These are phyloP conservation scores for Anthonomus grandis DNA, from an alignment of 1,140 invertebrate genomes.

Conservation along the genomic window DNA sequence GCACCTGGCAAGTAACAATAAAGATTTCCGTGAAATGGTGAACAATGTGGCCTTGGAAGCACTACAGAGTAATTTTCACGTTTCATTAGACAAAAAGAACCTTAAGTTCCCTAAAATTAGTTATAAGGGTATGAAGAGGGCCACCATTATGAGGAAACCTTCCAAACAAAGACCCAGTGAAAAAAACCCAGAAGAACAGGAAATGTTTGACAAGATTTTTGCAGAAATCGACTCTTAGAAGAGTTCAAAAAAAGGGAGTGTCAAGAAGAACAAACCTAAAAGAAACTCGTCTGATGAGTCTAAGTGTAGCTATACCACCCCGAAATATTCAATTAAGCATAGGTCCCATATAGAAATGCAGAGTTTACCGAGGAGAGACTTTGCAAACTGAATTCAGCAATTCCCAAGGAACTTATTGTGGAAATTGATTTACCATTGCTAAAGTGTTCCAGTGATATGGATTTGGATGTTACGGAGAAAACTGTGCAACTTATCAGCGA, in stretches of 20 bases:
- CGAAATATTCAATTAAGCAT: slow-evolving; percentile 80
- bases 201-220: slow-evolving; percentile 37
- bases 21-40: slow-evolving; percentile 71
- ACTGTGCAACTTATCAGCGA: slow-evolving; percentile 67
- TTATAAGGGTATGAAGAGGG: slow-evolving; percentile 72
- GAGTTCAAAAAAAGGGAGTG: slow-evolving; percentile 4
- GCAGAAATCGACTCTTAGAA: slow-evolving; percentile 25
- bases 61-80: slow-evolving; percentile 73
- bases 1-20: slow-evolving; percentile 68
- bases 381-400: slow-evolving; percentile 66
- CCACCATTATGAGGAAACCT: slow-evolving; percentile 73
- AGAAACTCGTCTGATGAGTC: no score
- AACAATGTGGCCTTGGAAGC: slow-evolving; percentile 82
- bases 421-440: slow-evolving; percentile 78
- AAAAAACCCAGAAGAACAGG: slow-evolving; percentile 29
- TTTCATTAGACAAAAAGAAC: slow-evolving; percentile 77
- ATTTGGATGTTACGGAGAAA: slow-evolving; percentile 78
- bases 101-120: slow-evolving; percentile 76
- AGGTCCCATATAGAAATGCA: slow-evolving; percentile 78
- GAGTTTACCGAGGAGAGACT: slow-evolving; percentile 71
- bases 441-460: slow-evolving; percentile 67
- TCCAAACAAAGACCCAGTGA: slow-evolving; percentile 31
- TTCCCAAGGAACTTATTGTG: slow-evolving; percentile 76
- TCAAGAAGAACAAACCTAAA: no score
- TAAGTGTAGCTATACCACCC: slow-evolving; percentile 66